Percentiles rank a stretch among this genome's conserved stretches.
phyloP scores from a whole-genome alignment of 2,888 invertebrate genomes.

The Anthophora plumipes region DNA sequence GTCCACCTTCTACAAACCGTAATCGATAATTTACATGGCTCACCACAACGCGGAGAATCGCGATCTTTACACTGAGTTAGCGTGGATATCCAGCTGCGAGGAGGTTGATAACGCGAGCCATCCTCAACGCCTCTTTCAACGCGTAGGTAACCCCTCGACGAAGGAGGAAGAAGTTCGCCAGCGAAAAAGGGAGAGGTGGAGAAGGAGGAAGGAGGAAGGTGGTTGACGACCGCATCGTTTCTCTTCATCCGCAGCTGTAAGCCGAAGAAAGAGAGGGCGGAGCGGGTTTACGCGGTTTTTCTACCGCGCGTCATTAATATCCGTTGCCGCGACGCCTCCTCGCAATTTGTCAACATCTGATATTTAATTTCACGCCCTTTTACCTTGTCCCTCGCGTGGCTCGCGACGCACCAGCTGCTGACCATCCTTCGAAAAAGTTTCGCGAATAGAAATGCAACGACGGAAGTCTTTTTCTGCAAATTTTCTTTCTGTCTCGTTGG shows the following conservation, averaged over 20 bases:
- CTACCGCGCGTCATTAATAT: slow-evolving; percentile 83
- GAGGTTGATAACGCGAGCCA: slow-evolving; percentile 50
- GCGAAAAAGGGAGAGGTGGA: slow-evolving; percentile 13
- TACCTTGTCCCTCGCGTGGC: slow-evolving; percentile 66
- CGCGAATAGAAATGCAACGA: background rate
- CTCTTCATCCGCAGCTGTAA: slow-evolving; percentile 83
- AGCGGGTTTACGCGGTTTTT: slow-evolving; percentile 82
- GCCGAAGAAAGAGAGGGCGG: slow-evolving; percentile 74
- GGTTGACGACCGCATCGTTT: slow-evolving; percentile 81
- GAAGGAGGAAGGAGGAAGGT: slow-evolving; percentile 66
- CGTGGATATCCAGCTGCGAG: slow-evolving; percentile 64
- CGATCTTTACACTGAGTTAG: slow-evolving; percentile 54
- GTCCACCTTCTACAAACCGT: slow-evolving; percentile 7
- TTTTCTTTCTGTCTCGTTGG: background rate
- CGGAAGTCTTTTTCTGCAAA: background rate
- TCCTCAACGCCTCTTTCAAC: background rate
- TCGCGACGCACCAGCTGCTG: slow-evolving; percentile 58
- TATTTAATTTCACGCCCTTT: slow-evolving; percentile 84
- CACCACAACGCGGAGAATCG: background rate
- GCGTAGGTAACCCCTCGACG: slow-evolving; percentile 29
- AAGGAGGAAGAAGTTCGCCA: slow-evolving; percentile 68
- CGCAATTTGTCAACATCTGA: slow-evolving; percentile 85
- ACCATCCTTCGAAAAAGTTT: slow-evolving; percentile 33
- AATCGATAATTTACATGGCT: slow-evolving; percentile 42
- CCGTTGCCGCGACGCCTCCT: slow-evolving; percentile 84